Base-by-base conservation (phyloP, 1,140 invertebrate genomes). In the Homalodisca vitripennis region DNA sequence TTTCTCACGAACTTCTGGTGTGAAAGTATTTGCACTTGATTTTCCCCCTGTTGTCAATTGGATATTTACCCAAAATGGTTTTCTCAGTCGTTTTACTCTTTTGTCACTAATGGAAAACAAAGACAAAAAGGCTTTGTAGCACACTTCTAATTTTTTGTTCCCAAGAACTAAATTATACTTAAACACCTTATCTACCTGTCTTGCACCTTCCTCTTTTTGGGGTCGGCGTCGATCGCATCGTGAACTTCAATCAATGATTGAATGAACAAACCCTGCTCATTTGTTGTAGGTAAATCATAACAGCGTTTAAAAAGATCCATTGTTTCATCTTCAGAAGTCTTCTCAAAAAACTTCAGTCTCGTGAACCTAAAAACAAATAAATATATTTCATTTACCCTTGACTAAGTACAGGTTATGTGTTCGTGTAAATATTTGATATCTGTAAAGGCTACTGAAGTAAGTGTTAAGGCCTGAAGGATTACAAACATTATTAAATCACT, bases 21-120 rank as follows among this genome's bases (percentile, higher is more conserved):
- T 31, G 53, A 70, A 47, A 22, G 66, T 68, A 24, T 70, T 70
- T 29, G 46, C 65, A 55, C 66, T 70, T 27, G 22, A 30, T 48
- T 69, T 70, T 70, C 53, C 69, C 69, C 51, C 66, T 67, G 14
- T 20, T 27, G 34, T 70, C 69, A 26, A 22, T 32, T 24, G 69
- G 69, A 32, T 14, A 22, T 68, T 51, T 17, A 17, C 57, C 57
- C n/a, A n/a, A n/a, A n/a, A n/a, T n/a, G n/a, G 62, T 67, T 65
- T 67, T 24, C 26, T 66, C 24, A 69, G 17, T 46, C 67, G 67
- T 14, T 66, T 65, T 26, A 69, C 57, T 26, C 55, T 24, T 27
- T 69, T 67, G 27, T 62, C 57, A 62, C n/a, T 34, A 14, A 65
- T 3, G 12, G 26, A 26, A 32, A 2, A 32, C 1, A 34, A n/a